A percentile compares a stretch with the other conserved stretches of the same genome.
Conservation (phyloP, 2,113 vertebrate species). For the Pterocles gutturalis region DNA sequence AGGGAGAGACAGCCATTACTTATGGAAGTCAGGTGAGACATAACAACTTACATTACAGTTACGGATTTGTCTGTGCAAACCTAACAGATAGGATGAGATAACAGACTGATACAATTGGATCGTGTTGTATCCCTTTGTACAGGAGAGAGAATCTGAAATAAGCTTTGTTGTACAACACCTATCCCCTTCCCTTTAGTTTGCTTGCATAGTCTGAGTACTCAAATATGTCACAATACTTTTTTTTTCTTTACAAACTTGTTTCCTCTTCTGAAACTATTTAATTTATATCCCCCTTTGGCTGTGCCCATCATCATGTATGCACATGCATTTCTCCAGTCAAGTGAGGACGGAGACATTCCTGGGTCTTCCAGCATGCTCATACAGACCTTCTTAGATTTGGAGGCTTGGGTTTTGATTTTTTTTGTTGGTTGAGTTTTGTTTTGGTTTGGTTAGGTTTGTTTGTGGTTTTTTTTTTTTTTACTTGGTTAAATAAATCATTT, state of each 20-base stretch:
- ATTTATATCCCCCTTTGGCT: not conserved
- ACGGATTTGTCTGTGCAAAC: not conserved
- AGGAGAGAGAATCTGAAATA: not conserved
- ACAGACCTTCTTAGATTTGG: not conserved
- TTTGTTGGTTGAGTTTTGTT: not conserved
- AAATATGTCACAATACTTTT: not conserved
- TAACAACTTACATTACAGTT: not conserved
- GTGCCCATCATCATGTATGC: fast-evolving
- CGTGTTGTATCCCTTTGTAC: not conserved
- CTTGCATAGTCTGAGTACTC: not conserved
- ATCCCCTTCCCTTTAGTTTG: not conserved
- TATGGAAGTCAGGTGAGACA: not conserved
- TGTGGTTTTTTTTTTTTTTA: not conserved
- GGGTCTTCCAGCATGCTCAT: not conserved
- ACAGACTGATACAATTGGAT: not conserved
- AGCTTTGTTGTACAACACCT: not conserved
- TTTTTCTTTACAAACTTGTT: not conserved
- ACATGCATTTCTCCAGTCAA: not conserved
- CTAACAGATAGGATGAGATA: not conserved
- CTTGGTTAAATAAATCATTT: not conserved
- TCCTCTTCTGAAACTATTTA: not conserved
- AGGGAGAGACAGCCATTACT: not conserved
- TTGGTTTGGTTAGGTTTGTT: too few species aligned
- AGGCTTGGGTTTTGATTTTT: fast-evolving
- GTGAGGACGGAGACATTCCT: not conserved